phyloP scores from a whole-genome alignment of 2,113 vertebrate genomes.

The Maccullochella peelii region DNA sequence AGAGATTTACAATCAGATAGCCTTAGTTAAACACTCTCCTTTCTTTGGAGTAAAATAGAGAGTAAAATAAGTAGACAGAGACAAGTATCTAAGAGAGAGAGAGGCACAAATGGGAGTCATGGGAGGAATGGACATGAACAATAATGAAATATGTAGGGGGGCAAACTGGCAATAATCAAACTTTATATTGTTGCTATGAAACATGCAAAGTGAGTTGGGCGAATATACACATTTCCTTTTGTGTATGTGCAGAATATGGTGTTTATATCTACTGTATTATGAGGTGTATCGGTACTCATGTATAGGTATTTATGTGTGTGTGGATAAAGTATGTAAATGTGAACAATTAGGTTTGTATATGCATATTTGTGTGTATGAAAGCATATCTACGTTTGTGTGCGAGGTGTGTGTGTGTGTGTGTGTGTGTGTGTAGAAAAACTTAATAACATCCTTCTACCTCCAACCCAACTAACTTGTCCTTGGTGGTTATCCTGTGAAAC shows the following conservation, averaged over 20 bases:
- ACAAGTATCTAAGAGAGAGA: background rate
- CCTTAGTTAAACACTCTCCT: conserved; percentile 27
- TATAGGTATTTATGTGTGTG: background rate
- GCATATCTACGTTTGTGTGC: background rate
- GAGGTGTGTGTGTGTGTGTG: too few relatives aligned
- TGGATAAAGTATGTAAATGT: background rate
- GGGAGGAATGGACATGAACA: conserved; percentile 29
- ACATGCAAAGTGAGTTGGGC: conserved; percentile 14
- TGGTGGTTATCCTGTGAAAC: conserved; percentile 56
- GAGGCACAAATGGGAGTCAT: conserved; percentile 1
- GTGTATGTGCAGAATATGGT: background rate
- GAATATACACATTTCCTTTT: background rate
- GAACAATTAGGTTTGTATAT: background rate
- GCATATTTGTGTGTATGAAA: background rate
- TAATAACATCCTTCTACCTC: conserved; percentile 18
- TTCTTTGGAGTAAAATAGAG: background rate
- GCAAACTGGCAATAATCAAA: conserved; percentile 58
- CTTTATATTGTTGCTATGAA: conserved; percentile 59
- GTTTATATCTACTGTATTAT: background rate
- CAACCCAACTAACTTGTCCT: conserved; percentile 19
- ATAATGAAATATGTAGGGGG: conserved; percentile 36
- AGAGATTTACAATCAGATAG: conserved; percentile 50
- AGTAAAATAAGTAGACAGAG: conserved; percentile 10
- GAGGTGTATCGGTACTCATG: background rate
- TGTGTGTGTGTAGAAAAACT: background rate